These are phyloP conservation scores for Himalopsyche japonica DNA, from an alignment of 2,888 invertebrate genomes.

Conservation along the genomic window DNA sequence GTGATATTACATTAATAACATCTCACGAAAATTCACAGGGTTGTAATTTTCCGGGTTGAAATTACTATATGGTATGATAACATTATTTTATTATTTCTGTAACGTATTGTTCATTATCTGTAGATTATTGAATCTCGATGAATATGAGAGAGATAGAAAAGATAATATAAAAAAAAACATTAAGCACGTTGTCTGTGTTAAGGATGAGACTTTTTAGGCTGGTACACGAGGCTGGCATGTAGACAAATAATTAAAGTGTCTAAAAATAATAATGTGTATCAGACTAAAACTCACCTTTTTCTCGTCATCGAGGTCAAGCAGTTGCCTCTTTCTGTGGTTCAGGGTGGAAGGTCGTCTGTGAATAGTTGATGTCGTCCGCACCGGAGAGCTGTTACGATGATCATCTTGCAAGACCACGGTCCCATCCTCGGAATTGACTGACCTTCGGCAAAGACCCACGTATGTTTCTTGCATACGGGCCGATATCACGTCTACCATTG, in stretches of 20 bases:
- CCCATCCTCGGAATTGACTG: constrained; percentile 46
- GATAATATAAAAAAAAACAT: no score
- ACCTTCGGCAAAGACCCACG: constrained; percentile 34
- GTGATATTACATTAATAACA: no score
- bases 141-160: no score
- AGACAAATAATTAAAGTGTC: neutral
- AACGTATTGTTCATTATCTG: no score
- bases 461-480: constrained; percentile 51
- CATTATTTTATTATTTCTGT: no score
- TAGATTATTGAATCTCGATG: no score
- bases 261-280: neutral
- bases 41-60: no score
- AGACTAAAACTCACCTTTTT: constrained; percentile 25
- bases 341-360: constrained; percentile 41
- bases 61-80: no score
- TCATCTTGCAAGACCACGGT: constrained; percentile 48
- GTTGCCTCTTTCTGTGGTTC: constrained; percentile 44
- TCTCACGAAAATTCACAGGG: no score
- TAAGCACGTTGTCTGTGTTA: no score
- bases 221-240: no score
- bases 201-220: no score
- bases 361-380: constrained; percentile 47
- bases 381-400: neutral
- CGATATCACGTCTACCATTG: constrained; percentile 62
- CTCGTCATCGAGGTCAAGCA: constrained; percentile 16